Base-by-base conservation (phyloP, 2,888 invertebrate species). In the Chymomyza procnemis region DNA sequence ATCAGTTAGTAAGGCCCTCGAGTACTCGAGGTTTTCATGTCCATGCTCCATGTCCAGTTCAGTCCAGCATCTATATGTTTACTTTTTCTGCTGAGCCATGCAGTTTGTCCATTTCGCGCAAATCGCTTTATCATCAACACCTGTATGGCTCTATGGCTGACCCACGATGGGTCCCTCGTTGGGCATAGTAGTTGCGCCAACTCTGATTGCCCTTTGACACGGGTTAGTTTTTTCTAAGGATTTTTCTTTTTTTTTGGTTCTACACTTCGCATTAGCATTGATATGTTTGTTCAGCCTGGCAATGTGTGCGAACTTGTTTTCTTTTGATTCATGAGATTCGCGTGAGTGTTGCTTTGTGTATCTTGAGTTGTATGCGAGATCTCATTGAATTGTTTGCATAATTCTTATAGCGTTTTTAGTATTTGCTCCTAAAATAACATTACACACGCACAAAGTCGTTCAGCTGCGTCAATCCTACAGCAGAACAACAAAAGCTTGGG, bases 61-160 rank as follows among this genome's bases (percentile, higher is more conserved):
- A n/a, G n/a, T n/a, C n/a, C n/a, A n/a, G 34, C 12, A 41, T 41
- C 56, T 76, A 34, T 34, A 34, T 34, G 34, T 34, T 41, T 41
- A 41, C 12, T 12, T 41, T 41, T 75, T 75, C 18, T 64, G 80
- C 79, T 83, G 78, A 80, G 75, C 34, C 69, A 73, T 59, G 69
- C 74, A 76, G 47, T 69, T 81, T 62, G 67, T 58, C 64, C 47
- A 30, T 34, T 61, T 58, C 46, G 54, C 21, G 14, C 69, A 82
- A 80, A 83, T 80, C 71, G 74, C 84, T 84, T 73, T 70, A 78
- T 80, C 79, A 80, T 78, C 74, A 76, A 78, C 80, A 83, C 84
- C 84, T 80, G 70, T 62, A 63, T 69, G 46, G 5, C 22, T n/a
- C n/a, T n/a, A n/a, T 26, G 9, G 19, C 34, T 18, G 30, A 21